Evolutionary conservation across 2,888 invertebrate genomes (phyloP).

Genomic region (Dicyrtomina minuta): DNA sequence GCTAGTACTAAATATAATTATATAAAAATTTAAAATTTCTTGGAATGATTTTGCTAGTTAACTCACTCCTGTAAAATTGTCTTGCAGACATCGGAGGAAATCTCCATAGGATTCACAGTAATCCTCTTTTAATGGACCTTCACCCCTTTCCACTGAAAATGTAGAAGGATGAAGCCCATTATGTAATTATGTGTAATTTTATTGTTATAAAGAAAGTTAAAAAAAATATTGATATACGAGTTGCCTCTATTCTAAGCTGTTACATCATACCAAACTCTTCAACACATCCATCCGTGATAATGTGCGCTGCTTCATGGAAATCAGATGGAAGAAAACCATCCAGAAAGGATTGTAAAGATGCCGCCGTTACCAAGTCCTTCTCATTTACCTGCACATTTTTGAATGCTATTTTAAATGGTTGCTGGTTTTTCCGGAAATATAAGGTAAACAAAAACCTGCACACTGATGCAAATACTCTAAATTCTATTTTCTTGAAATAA

Average conservation of each 20-base stretch:
- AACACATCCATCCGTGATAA: slow-evolving; percentile 40
- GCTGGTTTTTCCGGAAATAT: too few species aligned
- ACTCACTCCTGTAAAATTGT: slow-evolving; percentile 19
- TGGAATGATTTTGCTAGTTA: neutral
- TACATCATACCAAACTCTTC: slow-evolving; percentile 39
- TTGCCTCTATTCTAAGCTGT: neutral
- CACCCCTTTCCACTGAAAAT: slow-evolving; percentile 13
- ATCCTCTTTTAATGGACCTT: slow-evolving; percentile 17
- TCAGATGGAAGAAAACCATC: slow-evolving; percentile 37
- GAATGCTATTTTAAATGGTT: too few species aligned
- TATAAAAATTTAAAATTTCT: neutral
- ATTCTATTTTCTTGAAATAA: neutral
- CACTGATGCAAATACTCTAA: too few species aligned
- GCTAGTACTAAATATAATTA: too few species aligned
- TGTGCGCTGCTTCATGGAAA: slow-evolving; percentile 39
- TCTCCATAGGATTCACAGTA: slow-evolving; percentile 29
- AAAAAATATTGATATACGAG: too few species aligned
- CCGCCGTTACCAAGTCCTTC: slow-evolving; percentile 27
- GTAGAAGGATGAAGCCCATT: neutral
- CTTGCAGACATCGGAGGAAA: slow-evolving; percentile 24
- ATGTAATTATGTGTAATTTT: neutral
- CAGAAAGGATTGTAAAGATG: slow-evolving; percentile 39
- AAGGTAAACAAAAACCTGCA: too few species aligned
- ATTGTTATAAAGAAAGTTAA: too few species aligned
- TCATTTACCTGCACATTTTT: slow-evolving; percentile 19